Percentiles rank a stretch among this genome's conserved stretches.
Evolutionary conservation across 2,797 vertebrate species (phyloP).

Genomic region (Pitangus sulphuratus): DNA sequence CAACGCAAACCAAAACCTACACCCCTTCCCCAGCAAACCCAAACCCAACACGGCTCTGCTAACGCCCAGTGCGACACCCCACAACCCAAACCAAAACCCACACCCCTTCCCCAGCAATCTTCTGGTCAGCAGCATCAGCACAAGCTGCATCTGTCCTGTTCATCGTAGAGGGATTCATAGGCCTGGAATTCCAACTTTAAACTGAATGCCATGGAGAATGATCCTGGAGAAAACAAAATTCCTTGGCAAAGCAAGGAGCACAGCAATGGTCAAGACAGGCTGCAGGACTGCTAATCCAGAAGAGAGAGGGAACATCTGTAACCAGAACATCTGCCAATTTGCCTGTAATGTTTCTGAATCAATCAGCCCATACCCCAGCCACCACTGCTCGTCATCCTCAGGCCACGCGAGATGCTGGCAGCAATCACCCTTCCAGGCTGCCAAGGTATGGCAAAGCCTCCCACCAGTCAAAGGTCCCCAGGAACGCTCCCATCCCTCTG

Average conservation of each 20-base stretch:
- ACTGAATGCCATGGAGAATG: not conserved
- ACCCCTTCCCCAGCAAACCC: rapidly evolving
- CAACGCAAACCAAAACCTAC: not conserved
- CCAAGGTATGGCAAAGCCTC: rapidly evolving
- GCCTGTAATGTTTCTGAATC: not conserved
- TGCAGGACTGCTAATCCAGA: not conserved
- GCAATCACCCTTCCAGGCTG: not conserved
- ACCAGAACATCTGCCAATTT: not conserved
- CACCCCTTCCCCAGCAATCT: rapidly evolving
- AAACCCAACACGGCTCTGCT: not conserved
- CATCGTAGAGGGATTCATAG: rapidly evolving
- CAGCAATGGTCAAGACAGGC: not conserved
- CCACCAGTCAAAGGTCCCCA: not conserved
- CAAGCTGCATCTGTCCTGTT: not conserved
- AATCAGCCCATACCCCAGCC: not conserved
- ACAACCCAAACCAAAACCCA: not conserved
- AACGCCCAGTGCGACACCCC: rapidly evolving
- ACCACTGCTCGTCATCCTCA: not conserved
- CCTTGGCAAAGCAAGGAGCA: not conserved
- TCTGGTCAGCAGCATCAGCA: not conserved
- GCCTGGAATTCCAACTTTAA: not conserved
- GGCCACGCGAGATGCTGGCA: not conserved
- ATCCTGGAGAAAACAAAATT: not conserved
- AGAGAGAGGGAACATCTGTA: not conserved
- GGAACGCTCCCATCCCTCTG: not conserved